Evolutionary conservation across 1,140 invertebrate species (phyloP), one percentile per base, ranked within the genome.

Genomic region (Apis florea): DNA sequence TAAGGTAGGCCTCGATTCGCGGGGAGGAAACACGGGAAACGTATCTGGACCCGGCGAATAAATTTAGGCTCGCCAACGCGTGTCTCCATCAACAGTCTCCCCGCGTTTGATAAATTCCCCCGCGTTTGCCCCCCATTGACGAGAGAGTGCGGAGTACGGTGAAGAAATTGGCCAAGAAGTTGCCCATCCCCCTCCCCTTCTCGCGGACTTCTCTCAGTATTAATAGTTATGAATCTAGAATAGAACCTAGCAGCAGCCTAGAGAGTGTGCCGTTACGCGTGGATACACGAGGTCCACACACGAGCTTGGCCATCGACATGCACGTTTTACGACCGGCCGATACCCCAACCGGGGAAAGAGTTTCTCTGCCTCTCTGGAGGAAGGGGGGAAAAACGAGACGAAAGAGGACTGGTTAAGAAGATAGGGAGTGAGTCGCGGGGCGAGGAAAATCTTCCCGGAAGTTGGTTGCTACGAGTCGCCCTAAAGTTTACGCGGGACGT

Each of bases 221-320:
- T 93, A 93, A 93, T 93, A 93, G 92, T 93, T 92, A 91, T 90
- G 92, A 91, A 91, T 93, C 92, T 91, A 93, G 92, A 93, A 93
- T 93, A 93, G 93, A 93, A 92, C 86, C n/a, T n/a, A n/a, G n/a
- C n/a, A n/a, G n/a, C n/a, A n/a, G n/a, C n/a, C n/a, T n/a, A n/a
- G n/a, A n/a, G n/a, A n/a, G n/a, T n/a, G n/a, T n/a, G n/a, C 83
- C 81, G 87, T 88, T 80, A 87, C 80, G 73, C 80, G 73, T 31
- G 68, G 83, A 86, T 89, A 89, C 85, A 87, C 87, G 80, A 80
- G 85, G 79, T 87, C 31, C 4, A 6, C 31, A 2, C 9, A 87
- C 83, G 84, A 85, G 74, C 13, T 75, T 76, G 79, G 59, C 76
- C 79, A 83, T 84, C 26, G 10, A 56, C 76, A 73, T 59, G 76